Evolutionary conservation across 2,113 vertebrate species (phyloP), one percentile per base, ranked within the genome.

Genomic region (Stomatorhinus ivindoensis): DNA sequence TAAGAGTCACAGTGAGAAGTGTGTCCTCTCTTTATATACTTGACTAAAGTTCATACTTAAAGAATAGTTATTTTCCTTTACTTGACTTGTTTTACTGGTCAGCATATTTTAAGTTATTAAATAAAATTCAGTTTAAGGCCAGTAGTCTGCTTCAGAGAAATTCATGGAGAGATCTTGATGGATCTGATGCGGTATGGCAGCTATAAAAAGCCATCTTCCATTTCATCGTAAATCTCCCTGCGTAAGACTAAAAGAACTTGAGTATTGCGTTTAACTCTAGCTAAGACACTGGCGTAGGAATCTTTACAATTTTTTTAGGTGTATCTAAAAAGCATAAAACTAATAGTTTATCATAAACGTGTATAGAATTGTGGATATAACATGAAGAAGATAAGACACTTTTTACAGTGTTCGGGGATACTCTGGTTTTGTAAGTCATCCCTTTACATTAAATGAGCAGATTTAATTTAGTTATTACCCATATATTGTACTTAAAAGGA

Each of bases 11-110:
- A 85, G 44, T 85, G 24, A 13, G 19, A 44, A 1, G 0, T 85
- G 7, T n/a, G 9, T 51, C n/a, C 47, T 88, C 27, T 65, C 35
- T 80, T 88, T n/a, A 31, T 27, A 76, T 76, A 31, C n/a, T 76
- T 88, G 46, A 88, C 31, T 47, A 76, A 35, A 76, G 42, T 73
- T 88, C 61, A 73, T 10, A 88, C 61, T 88, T 80, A 88, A 76
- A 73, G 10, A 73, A 88, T 69, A 61, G 35, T 46, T 48, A n/a
- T n/a, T n/a, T 86, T 46, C 83, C 44, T 86, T 50, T 13, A 48
- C n/a, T 19, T 84, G 44, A 27, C 42, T 46, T 61, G 55, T 47
- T 84, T 84, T 84, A 7, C 7, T 47, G 21, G 21, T n/a, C 11
- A 85, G 4, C 8, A 85, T n/a, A n/a, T 85, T 46, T n/a, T 6